Base-by-base conservation (phyloP, 1,140 invertebrate genomes). In the Musca domestica region DNA sequence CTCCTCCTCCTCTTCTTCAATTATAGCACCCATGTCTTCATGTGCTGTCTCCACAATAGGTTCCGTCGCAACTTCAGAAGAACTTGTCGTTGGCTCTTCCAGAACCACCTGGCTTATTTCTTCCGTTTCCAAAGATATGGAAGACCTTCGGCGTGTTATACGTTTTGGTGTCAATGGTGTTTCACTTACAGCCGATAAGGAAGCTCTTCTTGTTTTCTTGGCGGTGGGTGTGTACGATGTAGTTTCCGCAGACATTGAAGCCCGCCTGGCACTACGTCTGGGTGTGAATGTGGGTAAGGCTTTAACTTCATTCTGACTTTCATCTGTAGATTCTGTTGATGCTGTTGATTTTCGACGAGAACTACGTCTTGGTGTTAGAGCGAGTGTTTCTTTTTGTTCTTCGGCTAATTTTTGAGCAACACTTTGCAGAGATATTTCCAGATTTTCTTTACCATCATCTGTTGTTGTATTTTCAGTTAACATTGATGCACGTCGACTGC, bases 241-340 rank as follows among this genome's bases (percentile, higher is more conserved):
- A 61, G 20, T 46, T 10, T 61, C 68, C 2, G 67, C 69, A 15
- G 72, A 73, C 46, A 76, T 34, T 0, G 76, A 78, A 2, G 69
- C 69, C 19, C 72, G 69, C 0, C 76, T 67, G 0, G 30, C 10
- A 41, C 75, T 79, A 0, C 74, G 72, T 6, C 73, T 64, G 3
- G 73, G 74, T 1, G 76, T 76, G 30, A 61, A 66, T 3, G 51
- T 47, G 14, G 19, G 15, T 12, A 41, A 41, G 12, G 34, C 6
- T 41, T 41, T 41, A 10, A 41, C 34, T 12, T 41, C 34, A 41
- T 41, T 41, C 2, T 46, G 25, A 22, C 15, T 47, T 34, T 66
- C 64, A 30, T 7, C 22, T 1, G 3, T 15, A 5, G 27, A 30
- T 30, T 30, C 27, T 9, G 12, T 7, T 10, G 34, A 4, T 25